Evolutionary conservation across 2,113 vertebrate species (phyloP).

Genomic region (Lagopus muta): DNA sequence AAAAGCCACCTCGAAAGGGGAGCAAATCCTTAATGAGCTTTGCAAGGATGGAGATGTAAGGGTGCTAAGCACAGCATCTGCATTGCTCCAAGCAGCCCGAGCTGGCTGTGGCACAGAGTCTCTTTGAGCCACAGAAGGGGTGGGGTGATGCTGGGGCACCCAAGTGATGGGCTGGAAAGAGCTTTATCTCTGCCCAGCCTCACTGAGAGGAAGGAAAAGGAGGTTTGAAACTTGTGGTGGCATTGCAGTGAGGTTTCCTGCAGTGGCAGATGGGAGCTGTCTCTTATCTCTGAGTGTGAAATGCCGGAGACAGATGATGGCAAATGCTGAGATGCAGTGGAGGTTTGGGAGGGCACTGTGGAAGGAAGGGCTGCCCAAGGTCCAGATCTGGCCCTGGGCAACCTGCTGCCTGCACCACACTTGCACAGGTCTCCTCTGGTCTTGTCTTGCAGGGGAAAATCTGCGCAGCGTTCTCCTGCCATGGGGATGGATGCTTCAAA

Average conservation of each 20-base stretch:
- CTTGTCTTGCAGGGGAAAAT: conserved; percentile 76
- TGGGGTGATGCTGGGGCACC: neutral
- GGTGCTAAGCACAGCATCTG: neutral
- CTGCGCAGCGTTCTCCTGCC: conserved; percentile 73
- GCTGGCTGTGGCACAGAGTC: fast-evolving
- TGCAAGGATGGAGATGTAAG: neutral
- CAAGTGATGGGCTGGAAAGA: neutral
- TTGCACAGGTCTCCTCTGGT: neutral
- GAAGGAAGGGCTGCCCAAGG: neutral
- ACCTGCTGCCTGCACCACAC: neutral
- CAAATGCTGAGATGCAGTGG: neutral
- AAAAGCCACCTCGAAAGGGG: neutral
- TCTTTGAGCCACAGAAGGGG: neutral
- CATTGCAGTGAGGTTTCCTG: neutral
- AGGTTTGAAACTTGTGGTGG: neutral
- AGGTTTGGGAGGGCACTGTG: neutral
- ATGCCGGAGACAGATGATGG: neutral
- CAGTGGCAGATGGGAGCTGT: neutral
- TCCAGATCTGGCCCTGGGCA: neutral
- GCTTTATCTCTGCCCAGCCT: neutral
- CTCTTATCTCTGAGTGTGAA: neutral
- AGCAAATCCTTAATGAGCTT: neutral
- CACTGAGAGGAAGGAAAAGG: conserved; percentile 14
- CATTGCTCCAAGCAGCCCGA: too few relatives aligned
- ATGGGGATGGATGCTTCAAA: conserved; percentile 72